These are phyloP conservation scores for Epinotia demarniana DNA, from an alignment of 2,888 invertebrate species.

Conservation along the genomic window DNA sequence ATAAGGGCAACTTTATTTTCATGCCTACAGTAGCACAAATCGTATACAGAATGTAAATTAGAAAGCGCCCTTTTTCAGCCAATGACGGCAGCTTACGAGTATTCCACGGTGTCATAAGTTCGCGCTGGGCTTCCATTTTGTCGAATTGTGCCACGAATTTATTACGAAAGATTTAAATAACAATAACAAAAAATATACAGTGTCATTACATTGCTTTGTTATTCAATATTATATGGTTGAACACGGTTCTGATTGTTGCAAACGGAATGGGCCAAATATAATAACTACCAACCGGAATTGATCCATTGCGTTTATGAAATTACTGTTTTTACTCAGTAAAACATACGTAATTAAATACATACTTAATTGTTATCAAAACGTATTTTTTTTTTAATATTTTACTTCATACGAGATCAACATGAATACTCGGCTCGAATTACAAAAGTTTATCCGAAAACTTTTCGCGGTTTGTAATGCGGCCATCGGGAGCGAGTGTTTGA, in stretches of 20 bases:
- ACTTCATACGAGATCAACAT: slow-evolving; percentile 12
- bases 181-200: background rate
- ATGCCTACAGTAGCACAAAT: slow-evolving; percentile 81
- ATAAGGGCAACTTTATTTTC: slow-evolving; percentile 80
- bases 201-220: background rate
- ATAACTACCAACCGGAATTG: too few species aligned
- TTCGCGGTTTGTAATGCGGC: slow-evolving; percentile 51
- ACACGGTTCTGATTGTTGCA: too few species aligned
- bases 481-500: slow-evolving; percentile 52
- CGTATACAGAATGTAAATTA: slow-evolving; percentile 84
- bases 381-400: background rate
- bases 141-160: slow-evolving; percentile 11
- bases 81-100: slow-evolving; percentile 76
- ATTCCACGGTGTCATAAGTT: slow-evolving; percentile 70
- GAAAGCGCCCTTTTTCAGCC: slow-evolving; percentile 75
- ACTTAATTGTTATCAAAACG: background rate
- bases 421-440: slow-evolving; percentile 27
- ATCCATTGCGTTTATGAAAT: too few species aligned
- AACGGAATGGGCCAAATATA: too few species aligned
- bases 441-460: slow-evolving; percentile 49
- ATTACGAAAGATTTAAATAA: slow-evolving; percentile 12
- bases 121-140: slow-evolving; percentile 24
- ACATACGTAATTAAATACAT: background rate
- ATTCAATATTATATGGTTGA: background rate
- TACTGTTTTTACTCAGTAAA: too few species aligned